Conservation (phyloP, 2,113 vertebrate genomes). For the Oxyura jamaicensis region DNA sequence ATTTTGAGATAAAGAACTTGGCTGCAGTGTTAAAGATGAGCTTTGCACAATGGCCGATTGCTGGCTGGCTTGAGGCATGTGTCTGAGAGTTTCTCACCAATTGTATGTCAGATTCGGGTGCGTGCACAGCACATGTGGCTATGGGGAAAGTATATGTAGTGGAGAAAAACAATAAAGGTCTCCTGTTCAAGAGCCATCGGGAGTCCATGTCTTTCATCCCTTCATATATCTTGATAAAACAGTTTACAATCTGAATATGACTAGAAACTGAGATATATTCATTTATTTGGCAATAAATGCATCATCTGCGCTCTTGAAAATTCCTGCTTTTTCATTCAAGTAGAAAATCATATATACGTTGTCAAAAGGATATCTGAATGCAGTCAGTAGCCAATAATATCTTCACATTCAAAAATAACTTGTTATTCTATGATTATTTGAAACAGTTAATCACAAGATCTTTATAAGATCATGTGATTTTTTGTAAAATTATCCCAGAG, state of each 20-base stretch:
- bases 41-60: too few relatives aligned
- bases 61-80: too few relatives aligned
- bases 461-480: neutral
- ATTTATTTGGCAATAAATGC: neutral
- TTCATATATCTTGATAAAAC: neutral
- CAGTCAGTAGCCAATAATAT: neutral
- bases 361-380: neutral
- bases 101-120: too few relatives aligned
- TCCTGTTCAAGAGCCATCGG: too few relatives aligned
- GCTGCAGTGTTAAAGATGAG: too few relatives aligned
- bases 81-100: too few relatives aligned
- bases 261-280: neutral
- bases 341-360: neutral
- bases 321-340: neutral
- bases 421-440: neutral
- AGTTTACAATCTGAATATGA: neutral
- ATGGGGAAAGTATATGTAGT: too few relatives aligned
- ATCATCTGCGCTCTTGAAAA: neutral
- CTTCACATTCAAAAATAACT: conserved; percentile 14
- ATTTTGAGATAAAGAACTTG: too few relatives aligned
- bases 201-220: too few relatives aligned
- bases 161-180: too few relatives aligned
- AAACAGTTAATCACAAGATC: neutral
- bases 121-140: too few relatives aligned
- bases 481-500: neutral